These are phyloP conservation scores for Hiodon alosoides DNA, from an alignment of 2,113 vertebrate genomes.

Conservation along the genomic window DNA sequence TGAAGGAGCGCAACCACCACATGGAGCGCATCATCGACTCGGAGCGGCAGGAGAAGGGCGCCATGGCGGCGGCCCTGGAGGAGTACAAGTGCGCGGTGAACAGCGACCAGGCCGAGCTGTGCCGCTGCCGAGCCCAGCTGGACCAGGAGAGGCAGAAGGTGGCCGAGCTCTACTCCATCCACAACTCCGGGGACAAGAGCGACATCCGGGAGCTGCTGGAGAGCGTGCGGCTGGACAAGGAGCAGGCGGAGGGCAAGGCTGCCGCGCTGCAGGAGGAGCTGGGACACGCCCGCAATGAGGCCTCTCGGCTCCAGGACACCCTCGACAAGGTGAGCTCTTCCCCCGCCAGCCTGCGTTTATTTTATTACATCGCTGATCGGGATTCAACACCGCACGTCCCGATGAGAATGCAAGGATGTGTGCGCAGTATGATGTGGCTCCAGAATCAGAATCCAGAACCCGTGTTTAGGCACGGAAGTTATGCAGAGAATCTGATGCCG, in stretches of 20 bases:
- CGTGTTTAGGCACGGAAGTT: too few species aligned
- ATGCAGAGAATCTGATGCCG: background rate
- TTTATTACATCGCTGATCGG: too few species aligned
- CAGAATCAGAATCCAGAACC: too few species aligned
- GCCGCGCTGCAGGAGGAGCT: conserved; percentile 76
- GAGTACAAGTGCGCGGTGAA: conserved; percentile 77
- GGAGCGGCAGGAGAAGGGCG: conserved; percentile 73
- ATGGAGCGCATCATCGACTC: conserved; percentile 86
- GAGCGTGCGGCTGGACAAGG: conserved; percentile 79
- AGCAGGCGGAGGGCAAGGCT: conserved; percentile 80
- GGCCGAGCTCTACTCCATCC: conserved; percentile 82
- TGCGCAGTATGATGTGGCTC: too few species aligned
- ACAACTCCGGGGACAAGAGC: conserved; percentile 81
- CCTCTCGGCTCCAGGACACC: conserved; percentile 74
- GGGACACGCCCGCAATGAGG: conserved; percentile 73
- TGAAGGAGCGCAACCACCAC: conserved; percentile 88
- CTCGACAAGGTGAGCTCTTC: conserved; percentile 75
- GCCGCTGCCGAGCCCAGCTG: conserved; percentile 76
- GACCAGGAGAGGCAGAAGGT: conserved; percentile 89
- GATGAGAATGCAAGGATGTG: too few species aligned
- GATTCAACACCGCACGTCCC: too few species aligned
- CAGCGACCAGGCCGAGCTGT: conserved; percentile 80
- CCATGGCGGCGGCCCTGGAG: conserved; percentile 70
- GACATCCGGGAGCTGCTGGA: conserved; percentile 88
- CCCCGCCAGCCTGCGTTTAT: background rate